Conservation (phyloP, 2,113 vertebrate species). For the Elachura formosa region DNA sequence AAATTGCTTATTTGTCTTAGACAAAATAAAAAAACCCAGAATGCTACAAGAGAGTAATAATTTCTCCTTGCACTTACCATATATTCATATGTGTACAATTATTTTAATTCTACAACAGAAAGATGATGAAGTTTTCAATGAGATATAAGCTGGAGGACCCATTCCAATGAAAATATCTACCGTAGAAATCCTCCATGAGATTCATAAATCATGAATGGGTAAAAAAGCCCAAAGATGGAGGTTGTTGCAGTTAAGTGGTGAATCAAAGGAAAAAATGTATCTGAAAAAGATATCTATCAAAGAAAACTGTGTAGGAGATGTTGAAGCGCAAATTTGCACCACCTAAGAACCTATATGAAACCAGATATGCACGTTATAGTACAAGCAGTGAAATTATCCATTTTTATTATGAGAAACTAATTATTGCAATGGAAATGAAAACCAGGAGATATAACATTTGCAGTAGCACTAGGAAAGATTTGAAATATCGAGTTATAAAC, state of each 20-base stretch:
- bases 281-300: not conserved
- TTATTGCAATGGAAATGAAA: not conserved
- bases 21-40: not conserved
- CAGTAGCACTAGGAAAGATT: not conserved
- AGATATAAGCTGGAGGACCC: not conserved
- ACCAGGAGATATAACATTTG: not conserved
- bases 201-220: not conserved
- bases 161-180: not conserved
- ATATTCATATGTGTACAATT: not conserved
- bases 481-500: not conserved
- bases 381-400: not conserved
- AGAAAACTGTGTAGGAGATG: not conserved
- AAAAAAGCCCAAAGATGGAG: not conserved
- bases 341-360: not conserved
- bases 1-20: not conserved
- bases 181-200: not conserved
- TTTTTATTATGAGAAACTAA: not conserved
- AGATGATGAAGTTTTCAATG: not conserved
- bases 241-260: not conserved
- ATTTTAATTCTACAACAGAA: not conserved
- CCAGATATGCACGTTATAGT: not conserved
- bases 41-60: not conserved
- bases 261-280: not conserved
- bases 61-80: not conserved
- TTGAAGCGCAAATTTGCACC: not conserved